Evolutionary conservation across 2,888 invertebrate genomes (phyloP), one percentile per base, ranked within the genome.

Genomic region (Lucinisca nassula): DNA sequence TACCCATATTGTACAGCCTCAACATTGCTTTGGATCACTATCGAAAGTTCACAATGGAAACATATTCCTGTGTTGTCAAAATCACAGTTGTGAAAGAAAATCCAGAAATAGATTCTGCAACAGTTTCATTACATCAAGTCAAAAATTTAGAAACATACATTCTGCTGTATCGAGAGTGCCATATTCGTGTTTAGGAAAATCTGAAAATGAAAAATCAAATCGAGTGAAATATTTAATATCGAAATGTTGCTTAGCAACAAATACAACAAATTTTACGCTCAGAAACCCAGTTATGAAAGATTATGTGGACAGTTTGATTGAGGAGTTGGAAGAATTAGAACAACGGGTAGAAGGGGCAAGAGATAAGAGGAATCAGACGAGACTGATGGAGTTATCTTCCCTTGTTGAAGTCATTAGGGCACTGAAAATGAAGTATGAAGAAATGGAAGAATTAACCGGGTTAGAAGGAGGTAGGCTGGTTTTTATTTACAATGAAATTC

Each of bases 281-380:
- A 72, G 55, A 30, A 86, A 86, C 74, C 76, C 87, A 40, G 51
- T 79, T n/a, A 79, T 73, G 58, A 83, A 74, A 27, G 72, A 70
- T 30, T 82, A 89, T 58, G 12, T 82, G 32, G 67, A 79, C 8
- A 76, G 67, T 67, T 45, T 85, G 17, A 78, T 74, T 40, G 51
- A 38, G 30, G 85, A 85, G 49, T 82, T 73, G 49, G 40, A 37
- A 17, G 74, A 81, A 10, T 3, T 81, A 8, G 35, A 24, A 27
- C 2, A 38, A 27, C 27, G 49, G 21, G 37, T 12, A 3, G 21
- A 32, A 21, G 76, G 79, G 17, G 76, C 72, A 6, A 49, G 75
- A 24, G 61, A 38, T 58, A 27, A 24, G n/a, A 40, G 77, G 24
- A 38, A 76, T 10, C 10, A 1, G 0, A 35, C 12, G 12, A 76